Conservation (phyloP, 2,888 invertebrate species). For the Terebella lapidaria region DNA sequence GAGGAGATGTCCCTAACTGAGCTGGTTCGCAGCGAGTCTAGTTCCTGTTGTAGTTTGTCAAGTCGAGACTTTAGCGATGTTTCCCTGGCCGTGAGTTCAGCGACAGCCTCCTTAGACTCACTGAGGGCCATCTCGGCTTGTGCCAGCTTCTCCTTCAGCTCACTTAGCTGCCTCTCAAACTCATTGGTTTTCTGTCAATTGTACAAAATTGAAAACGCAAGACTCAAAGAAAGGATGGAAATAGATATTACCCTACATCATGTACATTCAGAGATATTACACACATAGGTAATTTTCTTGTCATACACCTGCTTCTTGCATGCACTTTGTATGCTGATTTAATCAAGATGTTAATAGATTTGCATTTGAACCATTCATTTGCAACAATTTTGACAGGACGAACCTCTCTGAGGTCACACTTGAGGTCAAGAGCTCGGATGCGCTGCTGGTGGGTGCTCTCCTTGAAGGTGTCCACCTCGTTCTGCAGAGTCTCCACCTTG, state of each 20-base stretch:
- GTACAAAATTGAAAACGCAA: background rate
- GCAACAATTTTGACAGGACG: no score
- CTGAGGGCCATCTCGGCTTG: conserved; percentile 37
- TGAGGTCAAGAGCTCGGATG: conserved; percentile 28
- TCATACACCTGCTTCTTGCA: no score
- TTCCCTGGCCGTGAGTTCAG: conserved; percentile 44
- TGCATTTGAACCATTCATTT: no score
- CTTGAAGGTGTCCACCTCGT: conserved; percentile 16
- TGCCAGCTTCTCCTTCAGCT: conserved; percentile 57
- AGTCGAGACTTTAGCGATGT: conserved; percentile 41
- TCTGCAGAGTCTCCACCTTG: conserved; percentile 30
- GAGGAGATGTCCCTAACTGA: background rate
- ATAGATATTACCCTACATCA: no score
- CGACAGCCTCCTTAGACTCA: conserved; percentile 33
- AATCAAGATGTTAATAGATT: no score
- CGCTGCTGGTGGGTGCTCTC: conserved; percentile 26
- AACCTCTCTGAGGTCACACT: conserved; percentile 27
- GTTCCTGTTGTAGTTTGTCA: conserved; percentile 11
- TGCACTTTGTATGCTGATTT: no score
- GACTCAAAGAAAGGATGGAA: background rate
- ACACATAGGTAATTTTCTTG: no score
- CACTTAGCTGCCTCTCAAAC: conserved; percentile 15
- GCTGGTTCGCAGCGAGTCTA: conserved; percentile 8
- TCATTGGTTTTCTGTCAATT: conserved; percentile 20
- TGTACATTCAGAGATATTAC: no score